Base-by-base conservation (phyloP, 2,113 vertebrate species). In the Zingel zingel region DNA sequence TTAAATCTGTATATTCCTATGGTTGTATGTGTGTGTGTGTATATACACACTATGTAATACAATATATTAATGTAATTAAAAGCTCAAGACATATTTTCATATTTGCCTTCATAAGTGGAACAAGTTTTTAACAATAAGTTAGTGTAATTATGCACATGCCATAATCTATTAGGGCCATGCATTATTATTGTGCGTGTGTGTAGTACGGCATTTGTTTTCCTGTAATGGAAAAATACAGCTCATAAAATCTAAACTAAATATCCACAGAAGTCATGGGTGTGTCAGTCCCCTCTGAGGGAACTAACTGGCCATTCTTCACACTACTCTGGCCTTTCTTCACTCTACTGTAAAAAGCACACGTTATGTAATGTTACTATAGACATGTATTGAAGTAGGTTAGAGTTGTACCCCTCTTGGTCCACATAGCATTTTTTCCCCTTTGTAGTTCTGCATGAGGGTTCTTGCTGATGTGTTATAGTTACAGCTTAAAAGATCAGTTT, bases 381-480 rank as follows among this genome's bases (percentile, higher is more conserved):
- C 18, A 53, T 51, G 27, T 58, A 63, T 68, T 51, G 45, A 91
- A 82, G 77, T 79, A 59, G 79, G 81, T 76, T 79, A 81, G 19
- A 39, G 51, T 54, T 30, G 18, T 75, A 36, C 48, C 58, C 1
- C 6, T 18, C 51, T 6, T 70, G 47, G 18, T 27, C 61, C 13
- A 65, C 4, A 70, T 69, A 39, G 59, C 4, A 0, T n/a, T 69
- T 54, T 61, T 4, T 1, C 0, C 74, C 5, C n/a, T 36, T 53
- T 57, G 12, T 51, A 21, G 3, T 36, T 48, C 30, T 30, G 53
- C 47, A 45, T n/a, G 15, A 25, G 3, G 4, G 18, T 69, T 45
- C 6, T 43, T 43, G 10, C 57, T 2, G 45, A 13, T 47, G 39
- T 68, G 10, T 68, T 10, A 30, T 18, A 82, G 18, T 66, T 50